Conservation (phyloP, 2,888 invertebrate species). For the Brachyptera putata region DNA sequence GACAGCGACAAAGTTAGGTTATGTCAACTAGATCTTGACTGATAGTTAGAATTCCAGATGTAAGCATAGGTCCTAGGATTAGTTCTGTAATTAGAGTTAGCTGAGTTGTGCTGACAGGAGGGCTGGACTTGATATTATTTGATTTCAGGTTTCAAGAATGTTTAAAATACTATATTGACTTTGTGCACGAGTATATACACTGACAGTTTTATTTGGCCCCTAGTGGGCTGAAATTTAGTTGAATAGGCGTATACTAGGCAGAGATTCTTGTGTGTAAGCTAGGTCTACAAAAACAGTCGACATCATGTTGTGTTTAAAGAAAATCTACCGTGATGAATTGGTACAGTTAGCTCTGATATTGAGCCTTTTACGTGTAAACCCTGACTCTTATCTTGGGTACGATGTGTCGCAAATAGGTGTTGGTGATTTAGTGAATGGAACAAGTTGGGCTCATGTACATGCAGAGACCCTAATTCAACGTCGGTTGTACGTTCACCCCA, state of each 20-base stretch:
- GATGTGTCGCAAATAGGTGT: conserved; percentile 51
- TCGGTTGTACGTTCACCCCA: conserved; percentile 57
- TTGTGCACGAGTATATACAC: too few relatives aligned
- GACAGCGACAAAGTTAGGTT: too few relatives aligned
- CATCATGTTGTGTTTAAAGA: conserved; percentile 75
- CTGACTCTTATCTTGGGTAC: conserved; percentile 62
- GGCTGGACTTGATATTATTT: too few relatives aligned
- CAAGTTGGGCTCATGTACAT: conserved; percentile 51
- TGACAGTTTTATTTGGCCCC: conserved; percentile 15
- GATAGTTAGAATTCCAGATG: too few relatives aligned
- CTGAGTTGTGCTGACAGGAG: too few relatives aligned
- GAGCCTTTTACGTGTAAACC: conserved; percentile 73
- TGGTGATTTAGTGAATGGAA: conserved; percentile 54
- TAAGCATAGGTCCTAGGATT: too few relatives aligned
- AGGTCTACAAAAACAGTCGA: neutral
- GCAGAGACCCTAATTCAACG: conserved; percentile 27
- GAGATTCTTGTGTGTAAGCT: too few relatives aligned
- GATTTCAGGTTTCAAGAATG: too few relatives aligned
- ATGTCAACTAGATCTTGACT: too few relatives aligned
- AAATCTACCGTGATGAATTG: conserved; percentile 76
- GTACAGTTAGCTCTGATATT: conserved; percentile 75
- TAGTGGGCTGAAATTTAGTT: conserved; percentile 5
- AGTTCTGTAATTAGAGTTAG: too few relatives aligned
- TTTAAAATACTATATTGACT: too few relatives aligned
- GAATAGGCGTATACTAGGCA: neutral